These are phyloP conservation scores for Candidula unifasciata DNA, from an alignment of 2,888 invertebrate species.

Conservation along the genomic window DNA sequence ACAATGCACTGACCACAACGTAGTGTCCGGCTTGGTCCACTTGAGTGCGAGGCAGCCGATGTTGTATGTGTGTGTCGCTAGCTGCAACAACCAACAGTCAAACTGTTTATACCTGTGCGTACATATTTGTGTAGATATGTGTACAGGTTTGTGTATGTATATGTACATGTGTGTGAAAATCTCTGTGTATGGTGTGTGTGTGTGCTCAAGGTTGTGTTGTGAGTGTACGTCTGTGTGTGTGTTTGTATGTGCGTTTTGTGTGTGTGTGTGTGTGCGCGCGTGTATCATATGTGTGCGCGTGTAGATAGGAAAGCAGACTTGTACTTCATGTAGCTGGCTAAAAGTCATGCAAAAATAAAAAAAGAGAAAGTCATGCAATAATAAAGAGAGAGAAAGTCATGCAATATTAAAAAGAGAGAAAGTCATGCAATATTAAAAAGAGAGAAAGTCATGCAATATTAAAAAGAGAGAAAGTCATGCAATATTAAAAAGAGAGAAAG, in stretches of 20 bases:
- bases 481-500: too few species aligned
- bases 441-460: too few species aligned
- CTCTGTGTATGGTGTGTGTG: not conserved
- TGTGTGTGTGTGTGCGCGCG: too few species aligned
- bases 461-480: too few species aligned
- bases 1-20: conserved; percentile 17
- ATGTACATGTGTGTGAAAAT: not conserved
- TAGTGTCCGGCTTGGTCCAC: not conserved
- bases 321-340: too few species aligned
- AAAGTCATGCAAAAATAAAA: too few species aligned
- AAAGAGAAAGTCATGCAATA: too few species aligned
- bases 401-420: too few species aligned
- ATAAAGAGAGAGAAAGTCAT: too few species aligned
- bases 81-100: not conserved
- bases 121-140: not conserved
- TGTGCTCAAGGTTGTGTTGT: not conserved
- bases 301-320: too few species aligned
- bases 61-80: not conserved
- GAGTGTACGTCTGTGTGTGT: not conserved
- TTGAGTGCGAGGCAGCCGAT: not conserved
- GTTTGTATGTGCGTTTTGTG: not conserved
- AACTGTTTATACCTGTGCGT: not conserved
- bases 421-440: too few species aligned
- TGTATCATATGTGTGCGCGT: too few species aligned
- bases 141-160: not conserved